Evolutionary conservation across 2,888 invertebrate genomes (phyloP), one percentile per base, ranked within the genome.

Genomic region (Dorcus hopei): DNA sequence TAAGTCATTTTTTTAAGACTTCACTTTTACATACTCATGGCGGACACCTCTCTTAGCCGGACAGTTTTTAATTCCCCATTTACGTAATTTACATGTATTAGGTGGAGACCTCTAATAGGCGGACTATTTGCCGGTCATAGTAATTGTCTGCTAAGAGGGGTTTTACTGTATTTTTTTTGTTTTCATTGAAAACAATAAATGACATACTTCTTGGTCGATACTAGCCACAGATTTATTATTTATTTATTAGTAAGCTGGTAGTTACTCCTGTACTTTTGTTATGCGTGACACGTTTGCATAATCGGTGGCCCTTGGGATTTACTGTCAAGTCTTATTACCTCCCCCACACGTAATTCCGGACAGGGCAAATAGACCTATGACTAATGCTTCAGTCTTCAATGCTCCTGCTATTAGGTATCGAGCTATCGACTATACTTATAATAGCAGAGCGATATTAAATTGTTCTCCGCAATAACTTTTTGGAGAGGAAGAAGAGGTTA

Each of bases 321-420:
- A 57, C 60, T 58, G 68, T 68, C 68, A 63, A 61, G 64, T 66
- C 65, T 64, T 61, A 66, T 68, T 68, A 68, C 66, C 61, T 63
- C 57, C 57, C 59, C 59, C 60, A 55, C 61, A 64, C 63, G 65
- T 65, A 63, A 63, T 64, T 48, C 58, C 43, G 56, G 49, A 61
- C 58, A 61, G 51, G 52, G 59, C 57, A 64, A 60, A 64, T 43
- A 57, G 54, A 55, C 54, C 64, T 58, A 64, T 64, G 64, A 64
- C 61, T 64, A 64, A 64, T 64, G 56, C 61, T 54, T 42, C 59
- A 58, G 61, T 61, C 57, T 59, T 59, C 61, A 60, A 56, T 54
- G 48, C 47, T 43, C 47, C 52, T 57, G 51, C 52, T 57, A 52
- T 41, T 50, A 42, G 49, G 38, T 38, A 33, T 26, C 33, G 52